Conservation (phyloP, 2,113 vertebrate species). For the Climacteris rufus region DNA sequence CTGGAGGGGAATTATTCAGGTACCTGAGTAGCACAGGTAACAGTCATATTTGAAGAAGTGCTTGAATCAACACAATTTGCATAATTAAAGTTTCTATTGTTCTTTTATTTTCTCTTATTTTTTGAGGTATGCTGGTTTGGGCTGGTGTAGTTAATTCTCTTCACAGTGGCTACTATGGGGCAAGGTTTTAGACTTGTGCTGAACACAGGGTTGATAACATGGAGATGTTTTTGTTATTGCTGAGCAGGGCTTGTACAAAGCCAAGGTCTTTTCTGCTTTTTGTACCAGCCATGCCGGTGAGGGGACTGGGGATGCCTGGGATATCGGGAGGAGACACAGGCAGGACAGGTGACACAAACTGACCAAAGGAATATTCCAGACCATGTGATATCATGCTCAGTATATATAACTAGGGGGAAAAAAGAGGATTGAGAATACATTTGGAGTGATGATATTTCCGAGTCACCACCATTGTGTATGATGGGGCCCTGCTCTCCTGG, state of each 20-base stretch:
- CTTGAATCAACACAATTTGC: not conserved
- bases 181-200: not conserved
- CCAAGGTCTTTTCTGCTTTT: not conserved
- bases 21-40: not conserved
- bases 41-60: not conserved
- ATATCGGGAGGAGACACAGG: fast-evolving
- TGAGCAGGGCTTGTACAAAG: not conserved
- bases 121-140: not conserved
- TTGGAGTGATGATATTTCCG: not conserved
- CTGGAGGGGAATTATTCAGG: not conserved
- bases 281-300: not conserved
- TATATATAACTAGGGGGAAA: not conserved
- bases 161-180: not conserved
- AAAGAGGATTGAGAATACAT: not conserved
- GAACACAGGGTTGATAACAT: not conserved
- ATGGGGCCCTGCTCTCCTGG: not conserved
- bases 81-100: not conserved
- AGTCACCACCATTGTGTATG: fast-evolving
- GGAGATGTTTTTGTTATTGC: not conserved
- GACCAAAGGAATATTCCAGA: not conserved
- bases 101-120: not conserved
- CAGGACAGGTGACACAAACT: not conserved
- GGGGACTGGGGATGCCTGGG: too few relatives aligned
- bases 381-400: not conserved
- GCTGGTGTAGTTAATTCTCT: not conserved